Evolutionary conservation across 2,888 invertebrate genomes (phyloP).

Genomic region (Caenorhabditis virilis): DNA sequence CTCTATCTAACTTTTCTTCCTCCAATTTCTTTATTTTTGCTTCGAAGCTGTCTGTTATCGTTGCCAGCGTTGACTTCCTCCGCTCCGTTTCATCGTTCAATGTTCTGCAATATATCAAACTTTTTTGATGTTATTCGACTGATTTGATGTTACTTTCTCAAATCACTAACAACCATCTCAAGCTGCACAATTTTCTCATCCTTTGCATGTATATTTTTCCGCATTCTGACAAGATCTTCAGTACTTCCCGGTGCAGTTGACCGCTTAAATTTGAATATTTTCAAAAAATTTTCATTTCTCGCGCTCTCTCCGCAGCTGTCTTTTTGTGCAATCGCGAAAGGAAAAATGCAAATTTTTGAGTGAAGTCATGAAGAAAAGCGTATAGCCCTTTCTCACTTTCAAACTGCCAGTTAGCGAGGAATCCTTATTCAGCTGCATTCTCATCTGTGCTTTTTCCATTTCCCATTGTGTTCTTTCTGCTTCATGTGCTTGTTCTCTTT

Average conservation of each 20-base stretch:
- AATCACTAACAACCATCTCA: conserved; percentile 55
- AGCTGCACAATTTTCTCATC: conserved; percentile 64
- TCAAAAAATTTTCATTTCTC: not conserved
- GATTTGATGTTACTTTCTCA: conserved; percentile 38
- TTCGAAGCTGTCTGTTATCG: conserved; percentile 43
- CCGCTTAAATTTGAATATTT: not conserved
- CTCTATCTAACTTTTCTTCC: conserved; percentile 37
- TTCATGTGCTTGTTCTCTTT: conserved; percentile 76
- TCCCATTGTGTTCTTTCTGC: conserved; percentile 81
- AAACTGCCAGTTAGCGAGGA: conserved; percentile 43
- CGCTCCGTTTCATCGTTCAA: conserved; percentile 42
- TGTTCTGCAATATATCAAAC: conserved; percentile 25
- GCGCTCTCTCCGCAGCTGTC: too few relatives aligned
- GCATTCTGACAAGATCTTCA: conserved; percentile 51
- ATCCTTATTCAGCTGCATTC: conserved; percentile 54
- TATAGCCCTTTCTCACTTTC: conserved; percentile 29
- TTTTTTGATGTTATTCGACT: not conserved
- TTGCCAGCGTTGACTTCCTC: conserved; percentile 35
- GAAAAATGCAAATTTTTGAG: not conserved
- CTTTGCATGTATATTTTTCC: conserved; percentile 52
- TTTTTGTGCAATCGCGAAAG: not conserved
- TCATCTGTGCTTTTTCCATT: conserved; percentile 79
- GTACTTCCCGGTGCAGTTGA: conserved; percentile 22
- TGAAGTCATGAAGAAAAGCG: not conserved
- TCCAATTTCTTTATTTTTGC: conserved; percentile 36